phyloP scores from a whole-genome alignment of 2,888 invertebrate genomes.

The Drosophila cracens region DNA sequence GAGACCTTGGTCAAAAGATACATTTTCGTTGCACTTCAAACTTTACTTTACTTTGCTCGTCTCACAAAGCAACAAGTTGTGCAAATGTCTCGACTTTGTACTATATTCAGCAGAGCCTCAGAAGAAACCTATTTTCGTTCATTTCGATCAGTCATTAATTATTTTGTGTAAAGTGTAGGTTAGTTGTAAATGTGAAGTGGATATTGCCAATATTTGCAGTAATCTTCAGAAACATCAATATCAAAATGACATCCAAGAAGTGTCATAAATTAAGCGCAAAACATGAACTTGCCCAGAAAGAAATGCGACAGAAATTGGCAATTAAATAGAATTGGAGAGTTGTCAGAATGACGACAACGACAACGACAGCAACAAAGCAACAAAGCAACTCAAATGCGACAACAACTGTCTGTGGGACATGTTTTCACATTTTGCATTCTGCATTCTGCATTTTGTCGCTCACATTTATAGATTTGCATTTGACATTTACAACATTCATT shows the following conservation, averaged over 20 bases:
- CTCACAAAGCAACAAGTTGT: background rate
- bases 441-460: slow-evolving; percentile 23
- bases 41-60: background rate
- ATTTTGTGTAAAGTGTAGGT: slow-evolving; percentile 41
- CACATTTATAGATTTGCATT: slow-evolving; percentile 23
- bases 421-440: slow-evolving; percentile 32
- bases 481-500: slow-evolving; percentile 70
- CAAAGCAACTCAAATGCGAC: slow-evolving; percentile 18
- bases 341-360: slow-evolving; percentile 62
- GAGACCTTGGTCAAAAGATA: background rate
- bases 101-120: background rate
- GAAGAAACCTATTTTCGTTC: accelerated
- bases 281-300: slow-evolving; percentile 65
- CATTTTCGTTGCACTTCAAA: background rate
- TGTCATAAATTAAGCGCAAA: slow-evolving; percentile 63
- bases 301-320: slow-evolving; percentile 74
- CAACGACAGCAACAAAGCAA: slow-evolving; percentile 17
- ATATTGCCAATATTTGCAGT: slow-evolving; percentile 51
- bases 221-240: slow-evolving; percentile 46
- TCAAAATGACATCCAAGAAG: slow-evolving; percentile 46
- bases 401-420: slow-evolving; percentile 32
- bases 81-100: accelerated
- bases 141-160: slow-evolving; percentile 24
- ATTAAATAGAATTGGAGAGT: slow-evolving; percentile 76
- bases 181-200: slow-evolving; percentile 50